Conservation (phyloP, 1,140 invertebrate genomes). For the Paralvinella palmiformis region DNA sequence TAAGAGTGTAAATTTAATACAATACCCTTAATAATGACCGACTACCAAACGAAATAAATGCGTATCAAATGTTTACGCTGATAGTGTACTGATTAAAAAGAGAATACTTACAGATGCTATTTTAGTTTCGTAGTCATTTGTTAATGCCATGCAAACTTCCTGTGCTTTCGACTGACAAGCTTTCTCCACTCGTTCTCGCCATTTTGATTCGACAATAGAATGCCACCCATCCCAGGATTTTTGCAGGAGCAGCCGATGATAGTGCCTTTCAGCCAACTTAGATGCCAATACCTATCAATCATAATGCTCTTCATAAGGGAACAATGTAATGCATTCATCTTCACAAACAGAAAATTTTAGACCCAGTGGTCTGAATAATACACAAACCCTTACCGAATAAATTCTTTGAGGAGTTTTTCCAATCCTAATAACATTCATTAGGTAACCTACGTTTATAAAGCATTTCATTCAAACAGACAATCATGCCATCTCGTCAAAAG, state of each 20-base stretch:
- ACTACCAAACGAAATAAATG: no score
- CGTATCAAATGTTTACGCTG: no score
- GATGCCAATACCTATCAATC: constrained; percentile 25
- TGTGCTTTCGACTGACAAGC: constrained; percentile 48
- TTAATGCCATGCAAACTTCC: constrained; percentile 44
- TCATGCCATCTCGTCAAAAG: no score
- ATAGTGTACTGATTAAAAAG: neutral
- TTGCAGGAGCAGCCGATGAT: constrained; percentile 28
- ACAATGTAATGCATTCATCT: neutral
- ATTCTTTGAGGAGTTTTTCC: no score
- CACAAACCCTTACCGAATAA: neutral
- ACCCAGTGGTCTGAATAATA: neutral
- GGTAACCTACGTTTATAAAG: no score
- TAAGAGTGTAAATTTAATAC: no score
- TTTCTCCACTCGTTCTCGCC: constrained; percentile 39
- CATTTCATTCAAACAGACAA: no score
- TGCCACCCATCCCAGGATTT: constrained; percentile 41
- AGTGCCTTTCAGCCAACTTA: constrained; percentile 33
- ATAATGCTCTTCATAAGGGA: neutral
- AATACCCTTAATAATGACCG: no score
- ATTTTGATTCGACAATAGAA: constrained; percentile 35
- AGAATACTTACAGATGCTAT: constrained; percentile 32
- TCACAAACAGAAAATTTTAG: neutral
- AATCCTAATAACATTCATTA: no score
- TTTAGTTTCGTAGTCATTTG: constrained; percentile 44